phyloP scores from a whole-genome alignment of 1,140 invertebrate species.

The Aricia agestis region DNA sequence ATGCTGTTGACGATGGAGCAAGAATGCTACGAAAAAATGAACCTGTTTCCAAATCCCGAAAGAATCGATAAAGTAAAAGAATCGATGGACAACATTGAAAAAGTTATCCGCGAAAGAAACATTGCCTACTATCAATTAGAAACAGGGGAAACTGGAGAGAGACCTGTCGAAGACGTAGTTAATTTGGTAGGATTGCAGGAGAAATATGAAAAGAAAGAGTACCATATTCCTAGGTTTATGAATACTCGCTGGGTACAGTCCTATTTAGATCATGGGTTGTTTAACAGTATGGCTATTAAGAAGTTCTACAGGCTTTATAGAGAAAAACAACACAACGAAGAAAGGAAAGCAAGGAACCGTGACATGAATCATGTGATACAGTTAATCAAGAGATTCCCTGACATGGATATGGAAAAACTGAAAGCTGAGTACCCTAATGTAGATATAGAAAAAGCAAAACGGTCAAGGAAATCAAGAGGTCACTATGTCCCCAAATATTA shows the following conservation, averaged over 20 bases:
- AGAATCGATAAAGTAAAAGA: conserved; percentile 96
- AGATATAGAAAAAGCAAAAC: conserved; percentile 81
- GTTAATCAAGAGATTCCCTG: conserved; percentile 84
- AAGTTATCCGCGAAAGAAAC: conserved; percentile 94
- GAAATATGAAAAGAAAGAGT: conserved; percentile 61
- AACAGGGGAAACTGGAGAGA: conserved; percentile 90
- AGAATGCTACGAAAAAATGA: conserved; percentile 81
- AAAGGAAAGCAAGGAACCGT: conserved; percentile 77
- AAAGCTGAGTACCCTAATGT: conserved; percentile 86
- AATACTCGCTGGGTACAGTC: conserved; percentile 80
- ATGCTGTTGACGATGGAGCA: conserved; percentile 98
- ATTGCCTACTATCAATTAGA: conserved; percentile 93
- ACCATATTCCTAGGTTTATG: conserved; percentile 62
- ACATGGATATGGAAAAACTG: conserved; percentile 84
- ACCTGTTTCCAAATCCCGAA: conserved; percentile 95
- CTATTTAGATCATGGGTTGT: conserved; percentile 76
- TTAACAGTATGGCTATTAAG: conserved; percentile 76
- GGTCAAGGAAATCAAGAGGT: conserved; percentile 76
- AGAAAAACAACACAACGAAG: conserved; percentile 80
- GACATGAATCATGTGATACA: conserved; percentile 80
- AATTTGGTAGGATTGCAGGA: conserved; percentile 79
- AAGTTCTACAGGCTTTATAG: conserved; percentile 81
- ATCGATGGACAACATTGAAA: conserved; percentile 96
- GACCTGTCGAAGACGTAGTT: conserved; percentile 77
- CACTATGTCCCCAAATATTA: conserved; percentile 77